These are phyloP conservation scores for Chanos chanos DNA, from an alignment of 2,797 vertebrate genomes.

Conservation along the genomic window DNA sequence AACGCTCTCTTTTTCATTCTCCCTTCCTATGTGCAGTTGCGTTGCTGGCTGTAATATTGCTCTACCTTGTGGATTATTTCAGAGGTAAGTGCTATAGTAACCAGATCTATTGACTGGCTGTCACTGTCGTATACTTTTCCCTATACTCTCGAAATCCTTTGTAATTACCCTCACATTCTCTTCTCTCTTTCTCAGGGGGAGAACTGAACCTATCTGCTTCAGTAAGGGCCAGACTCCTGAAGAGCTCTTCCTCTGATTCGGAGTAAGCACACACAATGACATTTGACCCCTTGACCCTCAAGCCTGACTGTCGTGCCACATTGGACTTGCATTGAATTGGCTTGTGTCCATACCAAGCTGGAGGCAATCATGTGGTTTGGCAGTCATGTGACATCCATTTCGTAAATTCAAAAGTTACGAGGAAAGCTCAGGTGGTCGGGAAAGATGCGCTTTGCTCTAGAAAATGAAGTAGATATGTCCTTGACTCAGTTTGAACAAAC, in stretches of 20 bases:
- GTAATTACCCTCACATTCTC: background rate
- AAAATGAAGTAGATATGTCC: too few species aligned
- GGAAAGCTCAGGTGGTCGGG: too few species aligned
- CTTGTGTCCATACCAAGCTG: too few species aligned
- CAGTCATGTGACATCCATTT: too few species aligned
- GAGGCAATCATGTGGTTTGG: too few species aligned
- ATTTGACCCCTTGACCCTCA: background rate
- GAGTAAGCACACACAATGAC: slow-evolving; percentile 74
- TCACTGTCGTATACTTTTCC: background rate
- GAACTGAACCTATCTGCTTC: slow-evolving; percentile 85
- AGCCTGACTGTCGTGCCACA: background rate
- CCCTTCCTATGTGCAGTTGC: slow-evolving; percentile 70
- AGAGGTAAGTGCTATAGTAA: slow-evolving; percentile 71
- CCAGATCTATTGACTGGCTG: background rate
- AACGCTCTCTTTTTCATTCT: background rate
- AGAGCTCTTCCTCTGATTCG: slow-evolving; percentile 63
- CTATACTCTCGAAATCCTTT: background rate
- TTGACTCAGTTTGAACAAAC: too few species aligned
- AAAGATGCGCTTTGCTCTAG: too few species aligned
- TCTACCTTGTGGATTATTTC: slow-evolving; percentile 85
- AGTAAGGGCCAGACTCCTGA: slow-evolving; percentile 75
- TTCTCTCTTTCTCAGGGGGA: slow-evolving; percentile 70
- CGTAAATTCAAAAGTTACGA: too few species aligned
- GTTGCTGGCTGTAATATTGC: slow-evolving; percentile 80
- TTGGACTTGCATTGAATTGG: background rate